phyloP scores from a whole-genome alignment of 1,140 invertebrate species.

The Mycetomoellerius zeteki region DNA sequence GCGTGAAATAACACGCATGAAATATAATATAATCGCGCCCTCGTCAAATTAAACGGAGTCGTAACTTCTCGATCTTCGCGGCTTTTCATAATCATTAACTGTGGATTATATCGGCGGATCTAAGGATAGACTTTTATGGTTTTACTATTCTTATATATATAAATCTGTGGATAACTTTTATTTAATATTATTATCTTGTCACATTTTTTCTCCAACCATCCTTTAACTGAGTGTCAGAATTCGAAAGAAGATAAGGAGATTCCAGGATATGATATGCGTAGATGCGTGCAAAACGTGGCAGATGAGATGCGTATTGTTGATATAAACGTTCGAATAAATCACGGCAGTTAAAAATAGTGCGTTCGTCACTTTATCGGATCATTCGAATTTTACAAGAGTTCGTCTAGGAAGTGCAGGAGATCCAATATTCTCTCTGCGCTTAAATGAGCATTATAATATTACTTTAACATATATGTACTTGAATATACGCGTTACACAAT shows the following conservation, averaged over 20 bases:
- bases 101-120: neutral
- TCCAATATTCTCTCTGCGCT: neutral
- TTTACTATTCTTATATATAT: too few relatives aligned
- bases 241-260: neutral
- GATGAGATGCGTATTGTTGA: neutral
- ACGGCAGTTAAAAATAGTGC: neutral
- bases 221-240: neutral
- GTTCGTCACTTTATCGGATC: neutral
- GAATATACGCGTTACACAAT: neutral
- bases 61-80: neutral
- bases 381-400: slow-evolving; percentile 1
- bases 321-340: neutral
- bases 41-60: slow-evolving; percentile 4
- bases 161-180: too few relatives aligned
- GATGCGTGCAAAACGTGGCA: neutral
- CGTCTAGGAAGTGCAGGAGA: neutral
- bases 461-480: neutral
- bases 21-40: slow-evolving; percentile 42
- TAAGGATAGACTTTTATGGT: neutral
- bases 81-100: slow-evolving; percentile 9
- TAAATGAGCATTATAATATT: neutral
- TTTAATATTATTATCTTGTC: too few relatives aligned
- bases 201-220: neutral
- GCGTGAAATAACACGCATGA: slow-evolving; percentile 41
- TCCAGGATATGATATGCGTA: neutral